These are phyloP conservation scores for Ernsta delagoae DNA, from an alignment of 2,888 invertebrate species.

Conservation along the genomic window DNA sequence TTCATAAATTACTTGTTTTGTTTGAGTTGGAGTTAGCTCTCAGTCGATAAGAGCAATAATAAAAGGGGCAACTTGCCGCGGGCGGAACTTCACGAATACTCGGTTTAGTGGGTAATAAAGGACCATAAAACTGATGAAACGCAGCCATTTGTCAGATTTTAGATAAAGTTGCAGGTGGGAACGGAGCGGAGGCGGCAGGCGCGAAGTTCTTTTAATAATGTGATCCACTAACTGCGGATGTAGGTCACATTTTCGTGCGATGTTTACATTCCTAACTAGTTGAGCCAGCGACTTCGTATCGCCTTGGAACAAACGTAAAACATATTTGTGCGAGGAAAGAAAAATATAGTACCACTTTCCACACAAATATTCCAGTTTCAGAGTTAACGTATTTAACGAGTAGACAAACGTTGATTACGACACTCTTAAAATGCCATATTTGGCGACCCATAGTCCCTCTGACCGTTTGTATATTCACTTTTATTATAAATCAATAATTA, in stretches of 20 bases:
- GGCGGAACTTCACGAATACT: constrained; percentile 24
- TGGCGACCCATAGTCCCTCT: too few relatives aligned
- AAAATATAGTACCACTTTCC: too few relatives aligned
- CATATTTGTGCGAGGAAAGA: too few relatives aligned
- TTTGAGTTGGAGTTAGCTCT: constrained; percentile 32
- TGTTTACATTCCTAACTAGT: background rate
- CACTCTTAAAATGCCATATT: too few relatives aligned
- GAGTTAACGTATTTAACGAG: too few relatives aligned
- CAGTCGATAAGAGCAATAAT: constrained; percentile 34
- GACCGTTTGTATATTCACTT: too few relatives aligned
- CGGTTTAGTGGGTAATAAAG: constrained; percentile 36
- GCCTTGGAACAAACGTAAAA: too few relatives aligned
- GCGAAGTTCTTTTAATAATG: constrained; percentile 8
- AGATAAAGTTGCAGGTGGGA: constrained; percentile 31
- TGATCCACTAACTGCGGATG: constrained; percentile 12
- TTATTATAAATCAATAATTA: too few relatives aligned
- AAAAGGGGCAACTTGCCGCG: constrained; percentile 33
- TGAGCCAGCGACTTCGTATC: too few relatives aligned
- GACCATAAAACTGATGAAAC: constrained; percentile 38
- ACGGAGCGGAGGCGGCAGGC: constrained; percentile 8
- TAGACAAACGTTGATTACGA: too few relatives aligned
- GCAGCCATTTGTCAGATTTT: constrained; percentile 36
- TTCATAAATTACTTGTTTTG: constrained; percentile 34
- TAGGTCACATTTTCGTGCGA: background rate
- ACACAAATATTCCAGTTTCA: too few relatives aligned